Conservation (phyloP, 2,113 vertebrate genomes). For the Triplophysa tibetana region DNA sequence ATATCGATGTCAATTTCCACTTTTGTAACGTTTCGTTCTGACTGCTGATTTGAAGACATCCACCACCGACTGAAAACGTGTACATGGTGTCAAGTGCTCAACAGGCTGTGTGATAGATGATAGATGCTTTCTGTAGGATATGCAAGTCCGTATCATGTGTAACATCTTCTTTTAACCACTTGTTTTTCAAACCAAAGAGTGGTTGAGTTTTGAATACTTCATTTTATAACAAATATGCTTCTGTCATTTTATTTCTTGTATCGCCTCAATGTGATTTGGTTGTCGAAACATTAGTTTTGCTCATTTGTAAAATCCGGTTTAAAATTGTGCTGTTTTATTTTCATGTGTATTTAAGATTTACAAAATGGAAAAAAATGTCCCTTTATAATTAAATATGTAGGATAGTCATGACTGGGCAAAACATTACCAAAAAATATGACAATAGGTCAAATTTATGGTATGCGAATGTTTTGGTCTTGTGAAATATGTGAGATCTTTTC, state of each 20-base stretch:
- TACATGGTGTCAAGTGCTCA: not conserved
- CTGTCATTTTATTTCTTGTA: not conserved
- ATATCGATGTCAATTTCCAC: constrained; percentile 16
- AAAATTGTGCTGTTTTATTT: constrained; percentile 7
- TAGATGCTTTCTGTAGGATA: constrained; percentile 21
- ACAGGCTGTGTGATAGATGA: constrained; percentile 11
- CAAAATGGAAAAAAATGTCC: not conserved
- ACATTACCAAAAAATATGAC: not conserved
- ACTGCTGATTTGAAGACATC: constrained; percentile 16
- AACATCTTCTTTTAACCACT: constrained; percentile 36
- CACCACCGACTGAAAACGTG: not conserved
- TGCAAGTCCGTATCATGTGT: constrained; percentile 30
- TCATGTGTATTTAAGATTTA: not conserved
- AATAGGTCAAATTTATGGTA: not conserved
- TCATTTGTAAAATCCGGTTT: constrained; percentile 20
- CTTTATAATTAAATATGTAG: constrained; percentile 4
- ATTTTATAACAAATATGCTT: constrained; percentile 21
- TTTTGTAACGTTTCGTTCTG: constrained; percentile 36
- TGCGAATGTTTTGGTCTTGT: not conserved
- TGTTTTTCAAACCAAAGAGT: constrained; percentile 68
- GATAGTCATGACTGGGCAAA: not conserved
- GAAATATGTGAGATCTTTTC: not conserved
- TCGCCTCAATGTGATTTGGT: constrained; percentile 1
- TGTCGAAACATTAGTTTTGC: not conserved
- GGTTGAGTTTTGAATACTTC: constrained; percentile 33